A percentile compares a stretch with the other conserved stretches of the same genome.
Conservation (phyloP, 1,140 invertebrate genomes). For the Drepana arcuata region DNA sequence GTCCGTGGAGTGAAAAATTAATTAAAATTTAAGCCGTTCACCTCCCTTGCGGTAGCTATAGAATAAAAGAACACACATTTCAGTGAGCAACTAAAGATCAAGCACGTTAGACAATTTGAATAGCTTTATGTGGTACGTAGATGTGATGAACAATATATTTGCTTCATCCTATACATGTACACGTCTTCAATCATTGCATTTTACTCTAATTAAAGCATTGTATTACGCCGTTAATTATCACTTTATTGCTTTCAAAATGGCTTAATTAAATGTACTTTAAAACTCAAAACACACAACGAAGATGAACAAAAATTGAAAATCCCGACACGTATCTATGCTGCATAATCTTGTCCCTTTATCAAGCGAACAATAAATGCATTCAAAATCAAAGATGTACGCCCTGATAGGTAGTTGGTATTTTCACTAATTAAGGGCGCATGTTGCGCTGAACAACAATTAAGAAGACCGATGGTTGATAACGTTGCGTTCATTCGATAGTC, state of each 20-base stretch:
- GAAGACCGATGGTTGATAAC: slow-evolving; percentile 62
- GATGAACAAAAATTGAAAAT: too few relatives aligned
- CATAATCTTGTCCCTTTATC: slow-evolving; percentile 50
- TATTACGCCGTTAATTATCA: too few relatives aligned
- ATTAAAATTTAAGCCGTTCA: slow-evolving; percentile 61
- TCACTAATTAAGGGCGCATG: slow-evolving; percentile 63
- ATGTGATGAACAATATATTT: too few relatives aligned
- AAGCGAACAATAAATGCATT: slow-evolving; percentile 65
- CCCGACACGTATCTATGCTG: too few relatives aligned
- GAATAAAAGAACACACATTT: slow-evolving; percentile 50
- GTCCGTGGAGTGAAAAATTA: slow-evolving; percentile 62
- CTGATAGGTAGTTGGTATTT: slow-evolving; percentile 53
- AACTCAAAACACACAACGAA: too few relatives aligned
- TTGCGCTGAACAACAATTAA: slow-evolving; percentile 59
- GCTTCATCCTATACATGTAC: too few relatives aligned
- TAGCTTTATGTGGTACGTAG: slow-evolving; percentile 34
- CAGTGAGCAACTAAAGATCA: slow-evolving; percentile 56
- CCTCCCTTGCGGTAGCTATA: slow-evolving; percentile 32
- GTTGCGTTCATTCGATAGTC: slow-evolving; percentile 36
- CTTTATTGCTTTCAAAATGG: too few relatives aligned
- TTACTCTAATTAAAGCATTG: too few relatives aligned
- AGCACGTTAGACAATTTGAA: slow-evolving; percentile 49
- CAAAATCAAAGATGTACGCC: slow-evolving; percentile 56
- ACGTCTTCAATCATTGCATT: too few relatives aligned
- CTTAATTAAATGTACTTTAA: too few relatives aligned